Evolutionary conservation across 2,113 vertebrate genomes (phyloP).

Genomic region (Notarius lentiginosus): DNA sequence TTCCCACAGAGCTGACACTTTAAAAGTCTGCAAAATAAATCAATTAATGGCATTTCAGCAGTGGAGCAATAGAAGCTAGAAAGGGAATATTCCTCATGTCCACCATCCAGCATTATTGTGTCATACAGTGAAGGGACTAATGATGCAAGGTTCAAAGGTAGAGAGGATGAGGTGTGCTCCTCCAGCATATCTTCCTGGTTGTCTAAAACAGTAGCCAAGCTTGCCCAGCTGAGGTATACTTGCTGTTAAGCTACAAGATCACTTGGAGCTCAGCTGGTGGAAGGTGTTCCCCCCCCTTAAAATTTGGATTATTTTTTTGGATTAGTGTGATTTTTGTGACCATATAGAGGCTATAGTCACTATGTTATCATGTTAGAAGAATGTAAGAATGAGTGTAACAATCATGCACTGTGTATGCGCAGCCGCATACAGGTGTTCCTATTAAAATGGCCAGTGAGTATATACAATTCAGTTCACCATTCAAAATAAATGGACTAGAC

Average conservation of each 20-base stretch:
- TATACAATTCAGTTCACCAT: too few relatives aligned
- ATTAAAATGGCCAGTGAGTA: too few relatives aligned
- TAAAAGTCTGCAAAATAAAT: conserved; percentile 13
- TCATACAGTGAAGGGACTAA: background rate
- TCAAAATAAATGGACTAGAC: too few relatives aligned
- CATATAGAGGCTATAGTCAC: too few relatives aligned
- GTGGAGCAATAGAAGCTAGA: background rate
- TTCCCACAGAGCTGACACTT: background rate
- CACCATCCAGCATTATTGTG: background rate
- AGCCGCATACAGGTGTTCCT: too few relatives aligned
- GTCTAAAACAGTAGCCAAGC: background rate
- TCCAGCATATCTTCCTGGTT: background rate
- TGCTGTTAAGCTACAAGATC: background rate
- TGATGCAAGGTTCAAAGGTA: background rate
- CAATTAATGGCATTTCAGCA: conserved; percentile 2
- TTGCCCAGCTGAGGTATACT: background rate
- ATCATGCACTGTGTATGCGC: too few relatives aligned
- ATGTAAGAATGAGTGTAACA: too few relatives aligned
- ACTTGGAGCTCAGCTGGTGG: background rate
- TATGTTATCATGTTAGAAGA: too few relatives aligned
- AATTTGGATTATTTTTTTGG: background rate
- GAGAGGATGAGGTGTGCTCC: background rate
- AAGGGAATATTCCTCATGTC: background rate
- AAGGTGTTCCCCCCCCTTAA: too few relatives aligned
- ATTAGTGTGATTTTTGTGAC: too few relatives aligned